Conservation (phyloP, 2,113 vertebrate species). For the Gambusia affinis region DNA sequence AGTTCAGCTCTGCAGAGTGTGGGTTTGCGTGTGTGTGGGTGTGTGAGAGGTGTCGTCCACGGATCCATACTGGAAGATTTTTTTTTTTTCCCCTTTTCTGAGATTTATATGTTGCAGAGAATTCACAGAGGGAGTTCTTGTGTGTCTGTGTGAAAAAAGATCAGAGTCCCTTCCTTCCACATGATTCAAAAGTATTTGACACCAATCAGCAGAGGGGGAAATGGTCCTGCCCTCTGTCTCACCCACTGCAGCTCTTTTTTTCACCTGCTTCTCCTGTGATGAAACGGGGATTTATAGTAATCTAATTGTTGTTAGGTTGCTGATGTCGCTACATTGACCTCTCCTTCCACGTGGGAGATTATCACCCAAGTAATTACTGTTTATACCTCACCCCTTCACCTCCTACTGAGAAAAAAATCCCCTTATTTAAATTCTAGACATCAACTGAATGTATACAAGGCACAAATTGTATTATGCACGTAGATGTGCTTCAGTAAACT, state of each 20-base stretch:
- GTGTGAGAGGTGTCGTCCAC: conserved; percentile 50
- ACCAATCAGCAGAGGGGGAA: conserved; percentile 70
- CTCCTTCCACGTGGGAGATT: conserved; percentile 38
- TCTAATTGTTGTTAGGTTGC: conserved; percentile 28
- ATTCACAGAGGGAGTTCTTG: conserved; percentile 25
- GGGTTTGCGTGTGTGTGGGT: conserved; percentile 15
- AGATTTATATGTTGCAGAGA: conserved; percentile 60
- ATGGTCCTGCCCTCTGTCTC: conserved; percentile 49
- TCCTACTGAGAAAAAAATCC: conserved; percentile 23
- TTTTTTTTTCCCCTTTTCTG: conserved; percentile 7
- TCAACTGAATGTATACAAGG: not conserved
- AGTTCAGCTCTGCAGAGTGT: conserved; percentile 56
- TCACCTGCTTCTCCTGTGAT: conserved; percentile 23
- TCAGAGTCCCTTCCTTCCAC: conserved; percentile 60
- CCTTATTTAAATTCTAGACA: conserved; percentile 38
- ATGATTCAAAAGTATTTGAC: conserved; percentile 73
- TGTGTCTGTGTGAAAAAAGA: conserved; percentile 25
- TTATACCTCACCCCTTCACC: conserved; percentile 26
- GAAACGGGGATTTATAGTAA: conserved; percentile 27
- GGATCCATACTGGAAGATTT: conserved; percentile 69
- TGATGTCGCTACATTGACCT: conserved; percentile 36
- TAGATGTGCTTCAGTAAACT: not conserved
- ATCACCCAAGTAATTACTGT: conserved; percentile 53
- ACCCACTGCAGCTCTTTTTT: conserved; percentile 30
- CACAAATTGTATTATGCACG: not conserved